These are phyloP conservation scores for Brachylomia viminalis DNA, from an alignment of 2,888 invertebrate genomes.

Conservation along the genomic window DNA sequence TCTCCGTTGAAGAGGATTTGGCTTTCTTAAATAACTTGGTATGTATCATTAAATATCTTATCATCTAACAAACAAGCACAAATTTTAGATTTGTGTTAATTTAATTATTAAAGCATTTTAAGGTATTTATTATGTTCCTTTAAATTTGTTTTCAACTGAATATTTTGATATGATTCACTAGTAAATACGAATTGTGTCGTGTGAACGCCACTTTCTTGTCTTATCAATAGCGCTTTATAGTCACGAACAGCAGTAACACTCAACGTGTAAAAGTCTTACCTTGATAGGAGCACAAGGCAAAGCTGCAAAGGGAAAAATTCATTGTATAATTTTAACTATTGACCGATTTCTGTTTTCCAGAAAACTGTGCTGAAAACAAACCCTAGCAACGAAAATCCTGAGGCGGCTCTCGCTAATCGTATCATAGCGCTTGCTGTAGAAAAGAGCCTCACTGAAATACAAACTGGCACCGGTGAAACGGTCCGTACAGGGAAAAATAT, in stretches of 20 bases:
- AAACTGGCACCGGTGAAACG: conserved; percentile 75
- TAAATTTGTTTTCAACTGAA: neutral
- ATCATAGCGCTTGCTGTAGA: conserved; percentile 90
- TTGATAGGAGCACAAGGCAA: too few relatives aligned
- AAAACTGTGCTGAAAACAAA: conserved; percentile 86
- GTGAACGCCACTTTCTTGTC: neutral
- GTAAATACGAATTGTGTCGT: too few relatives aligned
- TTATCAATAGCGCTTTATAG: neutral
- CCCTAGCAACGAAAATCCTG: conserved; percentile 82
- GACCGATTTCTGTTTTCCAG: conserved; percentile 74
- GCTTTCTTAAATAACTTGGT: conserved; percentile 92
- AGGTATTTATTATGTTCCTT: neutral
- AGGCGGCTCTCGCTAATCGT: conserved; percentile 88
- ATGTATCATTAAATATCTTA: conserved; percentile 63
- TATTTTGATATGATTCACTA: neutral
- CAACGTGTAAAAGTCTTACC: neutral
- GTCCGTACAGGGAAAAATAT: conserved; percentile 80
- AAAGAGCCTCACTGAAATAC: conserved; percentile 86
- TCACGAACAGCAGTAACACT: neutral
- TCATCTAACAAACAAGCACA: neutral
- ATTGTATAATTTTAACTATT: neutral
- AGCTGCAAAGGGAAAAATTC: neutral
- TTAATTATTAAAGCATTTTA: neutral
- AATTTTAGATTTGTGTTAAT: too few relatives aligned
- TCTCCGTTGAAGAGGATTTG: conserved; percentile 90